phyloP scores from a whole-genome alignment of 1,140 invertebrate species.

The Eriosoma lanigerum region DNA sequence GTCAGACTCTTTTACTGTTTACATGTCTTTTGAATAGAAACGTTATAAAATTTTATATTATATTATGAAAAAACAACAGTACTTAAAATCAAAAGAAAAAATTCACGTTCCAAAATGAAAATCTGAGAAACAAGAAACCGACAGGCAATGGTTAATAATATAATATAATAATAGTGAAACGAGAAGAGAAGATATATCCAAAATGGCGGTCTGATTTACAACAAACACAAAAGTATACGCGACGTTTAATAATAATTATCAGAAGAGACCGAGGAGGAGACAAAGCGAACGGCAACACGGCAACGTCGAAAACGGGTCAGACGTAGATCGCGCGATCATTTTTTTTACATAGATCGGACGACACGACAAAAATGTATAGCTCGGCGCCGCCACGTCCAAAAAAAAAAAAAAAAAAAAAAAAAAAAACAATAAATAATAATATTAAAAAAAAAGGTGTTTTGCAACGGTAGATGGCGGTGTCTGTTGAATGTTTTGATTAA shows the following conservation, averaged over 20 bases:
- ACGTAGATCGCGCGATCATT: background rate
- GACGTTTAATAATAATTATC: conserved; percentile 33
- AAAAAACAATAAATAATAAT: too few relatives aligned
- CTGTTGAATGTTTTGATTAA: conserved; percentile 32
- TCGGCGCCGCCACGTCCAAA: background rate
- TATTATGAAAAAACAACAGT: too few relatives aligned
- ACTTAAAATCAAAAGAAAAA: too few relatives aligned
- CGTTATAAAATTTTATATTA: too few relatives aligned
- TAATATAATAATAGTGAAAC: background rate
- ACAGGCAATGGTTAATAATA: background rate
- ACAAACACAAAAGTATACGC: conserved; percentile 1
- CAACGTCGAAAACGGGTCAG: conserved; percentile 38
- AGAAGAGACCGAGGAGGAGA: conserved; percentile 23
- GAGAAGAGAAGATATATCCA: conserved; percentile 38
- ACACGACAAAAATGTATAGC: conserved; percentile 13
- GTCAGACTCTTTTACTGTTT: too few relatives aligned
- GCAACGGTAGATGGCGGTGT: conserved; percentile 35
- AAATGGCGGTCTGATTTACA: conserved; percentile 38
- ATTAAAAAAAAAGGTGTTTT: conserved; percentile 12
- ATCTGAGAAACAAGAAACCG: background rate
- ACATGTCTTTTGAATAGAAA: too few relatives aligned
- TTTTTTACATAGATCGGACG: background rate
- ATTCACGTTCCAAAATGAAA: too few relatives aligned
- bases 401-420: too few relatives aligned
- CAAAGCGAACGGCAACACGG: background rate